Evolutionary conservation across 1,140 invertebrate species (phyloP), one percentile per base, ranked within the genome.

Genomic region (Drosophila rhopaloa): DNA sequence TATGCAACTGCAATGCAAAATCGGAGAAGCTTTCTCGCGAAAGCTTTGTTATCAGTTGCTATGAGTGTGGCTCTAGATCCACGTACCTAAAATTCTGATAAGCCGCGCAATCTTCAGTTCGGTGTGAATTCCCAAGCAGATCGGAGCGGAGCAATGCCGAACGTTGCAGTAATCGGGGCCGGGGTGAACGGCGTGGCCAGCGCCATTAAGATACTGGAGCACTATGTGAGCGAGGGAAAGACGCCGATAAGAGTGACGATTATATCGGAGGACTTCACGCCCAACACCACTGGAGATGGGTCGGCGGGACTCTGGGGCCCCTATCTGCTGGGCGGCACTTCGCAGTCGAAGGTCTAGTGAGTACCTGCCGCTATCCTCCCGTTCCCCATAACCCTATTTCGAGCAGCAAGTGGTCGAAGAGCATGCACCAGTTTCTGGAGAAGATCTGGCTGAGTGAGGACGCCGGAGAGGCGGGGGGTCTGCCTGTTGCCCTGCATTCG

Each of bases 271-370:
- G 91, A 94, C 24, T 95, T 96, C 57, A 93, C 95, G 19, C 96
- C 96, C 0, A 91, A 96, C 16, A 97, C 96, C 4, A 97, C 96
- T 0, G 95, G 96, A 1, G 96, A 97, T 93, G 95, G 95, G 0
- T 95, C 95, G 24, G 96, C 96, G 0, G 96, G 96, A 1, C 90
- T 97, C 0, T 97, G 96, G 96, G 93, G 93, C 8, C 96, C 96
- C 3, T 96, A 95, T 90, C 81, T 96, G 4, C 84, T 95, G 14
- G 94, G 94, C 3, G 92, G 94, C n/a, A 96, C 95, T 7, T 92
- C 94, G 3, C 62, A 85, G 35, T 71, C 93, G 0, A 93, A 95
- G 73, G 92, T 96, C 47, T 78, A 92, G 95, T 96, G 92, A 93
- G 92, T 92, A 8, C 29, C 8, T 32, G 6, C 5, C 29, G 6